Evolutionary conservation across 2,888 invertebrate species (phyloP).

Genomic region (Agrotis puta): DNA sequence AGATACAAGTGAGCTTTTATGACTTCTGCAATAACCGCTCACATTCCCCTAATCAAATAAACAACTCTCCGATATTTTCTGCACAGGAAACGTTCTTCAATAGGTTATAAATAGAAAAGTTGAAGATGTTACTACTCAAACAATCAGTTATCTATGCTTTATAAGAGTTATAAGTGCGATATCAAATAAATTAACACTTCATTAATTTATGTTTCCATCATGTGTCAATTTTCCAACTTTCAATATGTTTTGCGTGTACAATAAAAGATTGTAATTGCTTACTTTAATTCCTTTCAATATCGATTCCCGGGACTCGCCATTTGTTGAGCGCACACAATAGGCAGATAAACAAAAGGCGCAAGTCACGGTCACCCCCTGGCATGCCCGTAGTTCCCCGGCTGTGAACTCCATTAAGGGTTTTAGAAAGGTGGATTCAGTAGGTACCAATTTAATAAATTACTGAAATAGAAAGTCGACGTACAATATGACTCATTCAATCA

Average conservation of each 20-base stretch:
- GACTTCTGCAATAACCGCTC: constrained; percentile 25
- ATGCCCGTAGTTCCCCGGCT: constrained; percentile 2
- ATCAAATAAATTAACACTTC: constrained; percentile 13
- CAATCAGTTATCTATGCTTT: constrained; percentile 1
- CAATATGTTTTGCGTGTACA: constrained; percentile 24
- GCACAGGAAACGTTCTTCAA: neutral
- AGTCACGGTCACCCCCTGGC: constrained; percentile 25
- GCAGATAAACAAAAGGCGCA: constrained; percentile 42
- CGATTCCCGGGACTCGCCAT: constrained; percentile 23
- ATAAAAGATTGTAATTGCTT: constrained; percentile 33
- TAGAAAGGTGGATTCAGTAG: neutral
- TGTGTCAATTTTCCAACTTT: constrained; percentile 18
- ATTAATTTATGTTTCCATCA: constrained; percentile 16
- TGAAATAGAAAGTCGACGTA: neutral
- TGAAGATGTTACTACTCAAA: neutral
- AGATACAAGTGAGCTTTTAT: constrained; percentile 9
- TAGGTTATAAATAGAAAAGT: neutral
- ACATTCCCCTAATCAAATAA: constrained; percentile 2
- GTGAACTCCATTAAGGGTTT: constrained; percentile 8
- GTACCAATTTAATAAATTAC: neutral
- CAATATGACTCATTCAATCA: constrained; percentile 6
- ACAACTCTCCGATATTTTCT: constrained; percentile 1
- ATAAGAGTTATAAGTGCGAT: constrained; percentile 10
- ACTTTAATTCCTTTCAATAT: constrained; percentile 42
- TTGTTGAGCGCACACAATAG: constrained; percentile 43